Percentiles rank a stretch among this genome's conserved stretches.
phyloP scores from a whole-genome alignment of 2,888 invertebrate genomes.

The Calliphora vomitoria region DNA sequence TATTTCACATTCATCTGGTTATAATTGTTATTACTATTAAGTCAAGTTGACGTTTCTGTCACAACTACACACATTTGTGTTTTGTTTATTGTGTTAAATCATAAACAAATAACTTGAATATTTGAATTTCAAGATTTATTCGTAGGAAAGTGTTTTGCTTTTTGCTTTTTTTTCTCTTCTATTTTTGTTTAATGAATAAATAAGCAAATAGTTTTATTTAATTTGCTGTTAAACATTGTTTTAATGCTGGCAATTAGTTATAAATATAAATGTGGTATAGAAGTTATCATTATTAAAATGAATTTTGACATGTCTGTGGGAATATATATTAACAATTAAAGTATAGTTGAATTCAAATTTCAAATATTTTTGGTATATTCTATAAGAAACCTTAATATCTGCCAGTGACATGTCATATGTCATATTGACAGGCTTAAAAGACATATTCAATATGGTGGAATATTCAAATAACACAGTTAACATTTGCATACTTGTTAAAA shows the following conservation, averaged over 20 bases:
- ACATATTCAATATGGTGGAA: too few species aligned
- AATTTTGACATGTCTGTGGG: too few species aligned
- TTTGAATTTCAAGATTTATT: background rate
- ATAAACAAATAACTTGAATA: slow-evolving; percentile 17
- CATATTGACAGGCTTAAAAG: too few species aligned
- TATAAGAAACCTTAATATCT: too few species aligned
- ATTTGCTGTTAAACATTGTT: background rate
- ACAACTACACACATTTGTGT: slow-evolving; percentile 3
- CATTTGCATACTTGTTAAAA: too few species aligned
- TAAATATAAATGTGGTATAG: background rate
- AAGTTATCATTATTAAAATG: too few species aligned
- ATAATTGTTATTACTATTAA: slow-evolving; percentile 1
- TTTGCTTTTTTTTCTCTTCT: background rate
- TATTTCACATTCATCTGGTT: background rate
- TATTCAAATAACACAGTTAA: too few species aligned
- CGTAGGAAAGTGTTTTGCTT: background rate
- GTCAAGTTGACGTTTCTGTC: slow-evolving; percentile 38
- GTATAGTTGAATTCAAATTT: too few species aligned
- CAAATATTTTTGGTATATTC: too few species aligned
- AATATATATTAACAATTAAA: too few species aligned
- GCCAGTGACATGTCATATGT: too few species aligned
- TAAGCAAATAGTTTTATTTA: background rate
- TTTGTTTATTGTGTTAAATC: slow-evolving; percentile 22
- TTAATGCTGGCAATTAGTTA: background rate
- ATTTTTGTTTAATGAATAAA: background rate